These are phyloP conservation scores for Corythornis vintsioides DNA, from an alignment of 2,113 vertebrate species.

Conservation along the genomic window DNA sequence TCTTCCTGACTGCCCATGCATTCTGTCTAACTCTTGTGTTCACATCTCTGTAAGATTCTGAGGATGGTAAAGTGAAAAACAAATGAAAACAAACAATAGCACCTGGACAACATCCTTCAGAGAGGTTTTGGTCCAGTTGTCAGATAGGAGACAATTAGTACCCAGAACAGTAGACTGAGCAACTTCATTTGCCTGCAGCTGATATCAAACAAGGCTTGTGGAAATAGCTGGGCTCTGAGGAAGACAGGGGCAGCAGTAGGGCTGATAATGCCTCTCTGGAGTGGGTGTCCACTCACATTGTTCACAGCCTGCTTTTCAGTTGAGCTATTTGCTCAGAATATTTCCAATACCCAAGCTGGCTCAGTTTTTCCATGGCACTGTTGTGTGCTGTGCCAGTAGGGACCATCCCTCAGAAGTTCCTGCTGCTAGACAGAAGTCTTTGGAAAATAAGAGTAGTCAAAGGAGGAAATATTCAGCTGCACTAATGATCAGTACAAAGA, in stretches of 20 bases:
- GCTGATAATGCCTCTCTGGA: not conserved
- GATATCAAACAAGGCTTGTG: not conserved
- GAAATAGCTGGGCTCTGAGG: not conserved
- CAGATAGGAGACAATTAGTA: not conserved
- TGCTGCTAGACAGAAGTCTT: not conserved
- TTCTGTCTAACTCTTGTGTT: not conserved
- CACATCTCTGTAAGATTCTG: not conserved
- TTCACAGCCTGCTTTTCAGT: not conserved
- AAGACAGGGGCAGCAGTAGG: not conserved
- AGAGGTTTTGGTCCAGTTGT: not conserved
- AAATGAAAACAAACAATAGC: not conserved
- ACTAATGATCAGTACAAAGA: not conserved
- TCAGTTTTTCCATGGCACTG: not conserved
- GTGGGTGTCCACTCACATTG: not conserved
- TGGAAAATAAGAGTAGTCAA: not conserved
- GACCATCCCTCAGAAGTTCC: not conserved
- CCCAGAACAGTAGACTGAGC: not conserved
- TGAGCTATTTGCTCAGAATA: not conserved
- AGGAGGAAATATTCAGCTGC: not conserved
- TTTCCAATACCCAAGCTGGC: not conserved
- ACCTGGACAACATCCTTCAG: not conserved
- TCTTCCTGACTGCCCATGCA: accelerated
- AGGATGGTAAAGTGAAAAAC: not conserved
- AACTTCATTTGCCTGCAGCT: not conserved
- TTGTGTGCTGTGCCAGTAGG: not conserved